A percentile compares a stretch with the other conserved stretches of the same genome.
Conservation (phyloP, 1,140 invertebrate species). For the Aphidius gifuensis region DNA sequence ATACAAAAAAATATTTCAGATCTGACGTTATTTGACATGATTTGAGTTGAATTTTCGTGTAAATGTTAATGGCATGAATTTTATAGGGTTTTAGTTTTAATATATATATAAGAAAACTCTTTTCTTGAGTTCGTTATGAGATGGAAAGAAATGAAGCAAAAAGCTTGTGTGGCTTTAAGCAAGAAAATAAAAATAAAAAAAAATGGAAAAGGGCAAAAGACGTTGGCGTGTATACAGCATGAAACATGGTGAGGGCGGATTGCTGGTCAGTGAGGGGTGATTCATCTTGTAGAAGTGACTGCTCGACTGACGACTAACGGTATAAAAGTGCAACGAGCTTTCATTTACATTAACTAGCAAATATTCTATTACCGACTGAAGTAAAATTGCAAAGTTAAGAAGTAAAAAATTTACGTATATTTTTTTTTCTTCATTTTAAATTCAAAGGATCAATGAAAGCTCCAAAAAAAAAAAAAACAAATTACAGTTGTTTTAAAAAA, state of each 20-base stretch:
- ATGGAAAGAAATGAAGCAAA: constrained; percentile 1
- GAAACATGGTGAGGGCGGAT: constrained; percentile 21
- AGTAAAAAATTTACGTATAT: neutral
- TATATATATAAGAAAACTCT: no score
- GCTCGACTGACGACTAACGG: constrained; percentile 12
- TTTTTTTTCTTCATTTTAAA: constrained; percentile 1
- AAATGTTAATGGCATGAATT: no score
- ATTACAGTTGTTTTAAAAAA: neutral
- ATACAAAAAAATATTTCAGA: no score
- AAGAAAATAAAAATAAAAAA: neutral
- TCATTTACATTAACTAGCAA: neutral
- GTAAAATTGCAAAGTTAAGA: neutral
- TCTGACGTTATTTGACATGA: no score
- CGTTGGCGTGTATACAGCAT: constrained; percentile 14
- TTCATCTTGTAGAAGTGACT: constrained; percentile 25
- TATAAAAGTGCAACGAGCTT: constrained; percentile 17
- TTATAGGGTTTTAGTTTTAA: no score
- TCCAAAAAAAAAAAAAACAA: neutral
- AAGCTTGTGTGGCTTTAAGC: neutral
- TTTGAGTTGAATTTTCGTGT: no score
- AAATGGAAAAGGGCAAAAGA: constrained; percentile 10
- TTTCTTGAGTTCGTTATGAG: constrained; percentile 1
- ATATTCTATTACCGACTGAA: neutral
- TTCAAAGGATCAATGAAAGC: neutral
- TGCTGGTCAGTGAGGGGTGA: constrained; percentile 23